phyloP scores from a whole-genome alignment of 37 sponge, comb jelly and placozoan species.

The Aphrocallistes beatrix region DNA sequence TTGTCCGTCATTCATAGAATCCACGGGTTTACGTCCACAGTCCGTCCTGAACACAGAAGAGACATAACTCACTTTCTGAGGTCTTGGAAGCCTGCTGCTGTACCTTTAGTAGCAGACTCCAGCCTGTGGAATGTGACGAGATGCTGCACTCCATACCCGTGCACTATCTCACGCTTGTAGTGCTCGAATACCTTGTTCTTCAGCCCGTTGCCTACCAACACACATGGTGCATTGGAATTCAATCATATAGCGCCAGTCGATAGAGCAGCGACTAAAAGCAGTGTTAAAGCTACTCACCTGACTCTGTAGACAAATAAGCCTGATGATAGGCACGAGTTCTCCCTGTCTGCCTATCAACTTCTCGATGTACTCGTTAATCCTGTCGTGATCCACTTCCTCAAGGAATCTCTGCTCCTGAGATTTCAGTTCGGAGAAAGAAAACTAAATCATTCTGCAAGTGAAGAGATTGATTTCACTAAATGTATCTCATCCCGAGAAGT shows the following conservation, averaged over 20 bases:
- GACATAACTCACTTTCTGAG: neutral
- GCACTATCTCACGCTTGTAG: slow-evolving; percentile 78
- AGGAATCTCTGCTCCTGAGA: slow-evolving; percentile 44
- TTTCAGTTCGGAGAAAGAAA: slow-evolving; percentile 48
- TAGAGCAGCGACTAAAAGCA: no score
- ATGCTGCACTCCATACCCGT: slow-evolving; percentile 78
- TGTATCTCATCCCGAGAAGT: no score
- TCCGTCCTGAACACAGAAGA: no score
- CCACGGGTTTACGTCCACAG: no score
- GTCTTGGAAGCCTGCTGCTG: slow-evolving; percentile 37
- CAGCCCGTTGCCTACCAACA: slow-evolving; percentile 53
- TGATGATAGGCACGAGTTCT: slow-evolving; percentile 29
- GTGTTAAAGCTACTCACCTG: slow-evolving; percentile 27
- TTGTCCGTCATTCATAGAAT: no score
- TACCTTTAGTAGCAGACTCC: slow-evolving; percentile 58
- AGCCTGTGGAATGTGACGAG: slow-evolving; percentile 52
- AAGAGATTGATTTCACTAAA: no score
- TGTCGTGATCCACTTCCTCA: slow-evolving; percentile 35
- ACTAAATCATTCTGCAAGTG: no score
- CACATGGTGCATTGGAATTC: neutral
- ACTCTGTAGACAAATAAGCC: slow-evolving; percentile 86
- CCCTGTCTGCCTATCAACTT: slow-evolving; percentile 21
- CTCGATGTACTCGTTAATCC: slow-evolving; percentile 36
- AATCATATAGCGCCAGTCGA: no score
- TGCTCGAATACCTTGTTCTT: slow-evolving; percentile 69